Evolutionary conservation across 2,888 invertebrate genomes (phyloP).

Genomic region (Hoplodrina ambigua): DNA sequence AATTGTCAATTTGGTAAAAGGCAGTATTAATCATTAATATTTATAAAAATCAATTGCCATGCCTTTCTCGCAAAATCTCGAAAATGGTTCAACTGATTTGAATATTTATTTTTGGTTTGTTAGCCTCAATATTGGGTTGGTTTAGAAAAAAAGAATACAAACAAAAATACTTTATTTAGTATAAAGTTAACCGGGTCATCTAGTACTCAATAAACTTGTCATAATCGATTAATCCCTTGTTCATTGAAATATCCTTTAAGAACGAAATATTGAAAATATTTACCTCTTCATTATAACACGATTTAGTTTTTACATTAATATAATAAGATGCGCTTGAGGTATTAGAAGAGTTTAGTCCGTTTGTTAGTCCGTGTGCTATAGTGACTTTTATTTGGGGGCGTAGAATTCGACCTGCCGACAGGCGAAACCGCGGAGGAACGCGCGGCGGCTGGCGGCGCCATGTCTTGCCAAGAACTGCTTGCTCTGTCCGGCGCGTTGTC

Average conservation of each 20-base stretch:
- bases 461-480: constrained; percentile 97
- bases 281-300: too few relatives aligned
- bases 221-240: neutral
- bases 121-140: too few relatives aligned
- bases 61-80: too few relatives aligned
- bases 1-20: neutral
- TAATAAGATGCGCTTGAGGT: constrained; percentile 63
- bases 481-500: constrained; percentile 98
- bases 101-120: too few relatives aligned
- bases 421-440: constrained; percentile 84
- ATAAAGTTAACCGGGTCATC: too few relatives aligned
- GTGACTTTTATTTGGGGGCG: constrained; percentile 74
- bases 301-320: too few relatives aligned
- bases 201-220: too few relatives aligned
- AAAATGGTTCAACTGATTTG: too few relatives aligned
- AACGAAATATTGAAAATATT: too few relatives aligned
- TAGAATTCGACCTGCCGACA: constrained; percentile 89
- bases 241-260: neutral
- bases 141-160: too few relatives aligned
- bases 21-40: neutral
- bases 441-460: constrained; percentile 90
- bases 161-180: too few relatives aligned
- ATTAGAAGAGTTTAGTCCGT: constrained; percentile 32
- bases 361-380: constrained; percentile 66
- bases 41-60: too few relatives aligned